Percentiles rank a stretch among this genome's conserved stretches.
These are phyloP conservation scores for Labeo rohita DNA, from an alignment of 2,113 vertebrate species.

Conservation along the genomic window DNA sequence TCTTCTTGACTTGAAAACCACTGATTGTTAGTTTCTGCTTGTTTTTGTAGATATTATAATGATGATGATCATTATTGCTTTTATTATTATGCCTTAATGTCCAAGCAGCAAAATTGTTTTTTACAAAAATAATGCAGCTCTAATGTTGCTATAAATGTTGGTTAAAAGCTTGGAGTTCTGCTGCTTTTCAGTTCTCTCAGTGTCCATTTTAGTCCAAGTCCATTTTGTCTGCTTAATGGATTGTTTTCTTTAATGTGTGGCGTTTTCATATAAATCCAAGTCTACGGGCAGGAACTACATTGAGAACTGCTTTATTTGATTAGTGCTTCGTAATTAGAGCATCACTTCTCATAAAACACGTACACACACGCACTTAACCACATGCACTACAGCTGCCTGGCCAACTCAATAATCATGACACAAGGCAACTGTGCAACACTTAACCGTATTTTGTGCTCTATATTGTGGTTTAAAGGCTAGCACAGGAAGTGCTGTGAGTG, in stretches of 20 bases:
- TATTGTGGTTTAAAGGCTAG: conserved; percentile 1
- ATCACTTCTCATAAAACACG: conserved; percentile 25
- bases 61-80: too few species aligned
- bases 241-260: conserved; percentile 8
- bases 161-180: neutral
- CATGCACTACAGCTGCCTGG: neutral
- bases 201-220: neutral
- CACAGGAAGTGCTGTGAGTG: conserved; percentile 60
- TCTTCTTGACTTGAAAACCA: too few species aligned
- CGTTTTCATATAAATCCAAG: conserved; percentile 9
- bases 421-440: neutral
- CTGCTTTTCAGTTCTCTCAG: neutral
- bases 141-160: neutral
- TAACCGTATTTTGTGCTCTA: neutral
- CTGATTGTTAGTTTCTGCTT: too few species aligned
- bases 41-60: too few species aligned
- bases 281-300: conserved; percentile 36
- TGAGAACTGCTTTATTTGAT: conserved; percentile 25
- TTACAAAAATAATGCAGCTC: neutral
- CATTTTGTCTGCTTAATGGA: neutral
- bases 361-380: neutral
- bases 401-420: neutral
- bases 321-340: conserved; percentile 12
- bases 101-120: too few species aligned
- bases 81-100: too few species aligned